phyloP scores from a whole-genome alignment of 2,113 vertebrate genomes.

The Cochlearius cochlearius region DNA sequence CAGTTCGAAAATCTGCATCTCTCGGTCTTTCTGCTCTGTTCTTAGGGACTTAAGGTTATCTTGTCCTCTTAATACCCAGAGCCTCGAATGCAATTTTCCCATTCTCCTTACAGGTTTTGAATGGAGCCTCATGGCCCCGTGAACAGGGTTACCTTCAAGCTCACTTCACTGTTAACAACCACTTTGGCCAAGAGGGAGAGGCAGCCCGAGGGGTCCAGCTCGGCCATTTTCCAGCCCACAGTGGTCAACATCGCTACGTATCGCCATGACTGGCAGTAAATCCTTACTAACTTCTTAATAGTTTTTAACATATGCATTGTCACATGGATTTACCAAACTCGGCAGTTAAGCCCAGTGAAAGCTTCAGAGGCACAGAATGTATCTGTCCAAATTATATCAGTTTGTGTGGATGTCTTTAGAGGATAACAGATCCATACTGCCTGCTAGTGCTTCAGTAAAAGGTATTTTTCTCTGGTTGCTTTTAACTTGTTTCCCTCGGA shows the following conservation, averaged over 20 bases:
- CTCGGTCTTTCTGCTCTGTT: not conserved
- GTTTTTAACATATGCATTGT: not conserved
- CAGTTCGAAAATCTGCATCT: not conserved
- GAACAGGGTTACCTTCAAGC: not conserved
- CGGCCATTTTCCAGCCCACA: not conserved
- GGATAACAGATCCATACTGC: not conserved
- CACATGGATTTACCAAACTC: not conserved
- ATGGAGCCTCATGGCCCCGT: not conserved
- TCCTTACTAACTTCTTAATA: not conserved
- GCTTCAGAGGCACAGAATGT: not conserved
- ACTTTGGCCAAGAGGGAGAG: not conserved
- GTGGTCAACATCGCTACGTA: fast-evolving
- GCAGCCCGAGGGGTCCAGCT: not conserved
- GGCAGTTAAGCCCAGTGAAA: not conserved
- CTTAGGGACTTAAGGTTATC: not conserved
- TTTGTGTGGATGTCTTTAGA: not conserved
- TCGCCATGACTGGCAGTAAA: not conserved
- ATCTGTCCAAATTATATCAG: not conserved
- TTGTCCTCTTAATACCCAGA: not conserved
- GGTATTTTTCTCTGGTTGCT: not conserved
- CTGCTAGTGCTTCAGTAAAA: not conserved
- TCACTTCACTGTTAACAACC: not conserved
- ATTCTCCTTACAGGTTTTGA: not conserved
- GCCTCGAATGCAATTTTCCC: not conserved
- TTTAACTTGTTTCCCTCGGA: not conserved